Conservation (phyloP, 2,113 vertebrate species). For the Pogonocichla stellata region DNA sequence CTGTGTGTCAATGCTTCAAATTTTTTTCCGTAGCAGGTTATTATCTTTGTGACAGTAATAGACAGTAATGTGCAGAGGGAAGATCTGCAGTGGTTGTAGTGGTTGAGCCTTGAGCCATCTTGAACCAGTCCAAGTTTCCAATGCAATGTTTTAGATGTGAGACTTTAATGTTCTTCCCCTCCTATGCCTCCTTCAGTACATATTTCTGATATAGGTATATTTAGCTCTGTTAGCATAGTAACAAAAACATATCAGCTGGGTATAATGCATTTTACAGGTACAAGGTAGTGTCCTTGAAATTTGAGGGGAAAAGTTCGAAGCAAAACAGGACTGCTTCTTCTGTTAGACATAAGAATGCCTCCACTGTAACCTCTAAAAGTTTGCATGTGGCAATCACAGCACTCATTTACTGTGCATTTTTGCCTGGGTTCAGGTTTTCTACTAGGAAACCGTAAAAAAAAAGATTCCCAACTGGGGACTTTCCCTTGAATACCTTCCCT, state of each 20-base stretch:
- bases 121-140: not conserved
- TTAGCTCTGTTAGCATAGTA: not conserved
- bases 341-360: not conserved
- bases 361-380: not conserved
- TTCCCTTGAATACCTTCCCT: not conserved
- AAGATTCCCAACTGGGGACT: not conserved
- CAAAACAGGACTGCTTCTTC: not conserved
- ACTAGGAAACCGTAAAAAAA: not conserved
- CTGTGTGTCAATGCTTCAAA: not conserved
- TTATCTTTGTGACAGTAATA: not conserved
- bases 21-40: not conserved
- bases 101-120: not conserved
- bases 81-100: not conserved
- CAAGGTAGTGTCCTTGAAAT: not conserved
- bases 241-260: not conserved
- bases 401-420: not conserved
- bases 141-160: not conserved
- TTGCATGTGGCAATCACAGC: not conserved
- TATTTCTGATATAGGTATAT: not conserved
- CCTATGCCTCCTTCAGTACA: not conserved
- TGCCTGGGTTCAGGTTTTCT: not conserved
- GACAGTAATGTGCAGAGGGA: not conserved
- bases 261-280: not conserved
- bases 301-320: not conserved
- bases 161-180: not conserved